Conservation (phyloP, 2,888 invertebrate species). For the Sminthurinus aureus region DNA sequence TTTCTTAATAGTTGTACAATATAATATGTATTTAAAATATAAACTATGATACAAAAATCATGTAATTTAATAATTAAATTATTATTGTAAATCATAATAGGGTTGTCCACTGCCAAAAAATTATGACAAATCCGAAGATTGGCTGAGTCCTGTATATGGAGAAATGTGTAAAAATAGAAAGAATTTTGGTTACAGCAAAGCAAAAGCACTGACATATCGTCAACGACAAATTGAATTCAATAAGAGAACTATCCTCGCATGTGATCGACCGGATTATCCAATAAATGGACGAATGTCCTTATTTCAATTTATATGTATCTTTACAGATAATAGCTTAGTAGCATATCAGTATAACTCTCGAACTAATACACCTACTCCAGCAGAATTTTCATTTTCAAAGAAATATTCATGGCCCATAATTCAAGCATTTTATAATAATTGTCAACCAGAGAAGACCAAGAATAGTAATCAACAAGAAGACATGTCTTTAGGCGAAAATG, state of each 20-base stretch:
- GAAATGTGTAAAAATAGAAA: conserved; percentile 23
- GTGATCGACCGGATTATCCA: conserved; percentile 18
- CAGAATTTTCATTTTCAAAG: too few relatives aligned
- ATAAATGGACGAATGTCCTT: conserved; percentile 16
- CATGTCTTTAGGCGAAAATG: not conserved
- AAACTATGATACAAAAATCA: too few relatives aligned
- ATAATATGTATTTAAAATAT: too few relatives aligned
- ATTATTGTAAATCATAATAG: conserved; percentile 20
- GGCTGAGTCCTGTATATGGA: conserved; percentile 19
- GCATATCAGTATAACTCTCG: conserved; percentile 14
- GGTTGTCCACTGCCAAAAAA: conserved; percentile 25
- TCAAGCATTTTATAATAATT: conserved; percentile 22
- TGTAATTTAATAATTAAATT: too few relatives aligned
- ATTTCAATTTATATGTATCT: conserved; percentile 26
- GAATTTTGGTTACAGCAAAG: not conserved
- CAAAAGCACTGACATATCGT: not conserved
- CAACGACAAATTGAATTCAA: not conserved
- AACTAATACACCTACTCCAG: not conserved
- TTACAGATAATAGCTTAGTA: conserved; percentile 21
- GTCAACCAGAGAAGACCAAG: conserved; percentile 1
- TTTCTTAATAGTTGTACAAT: not conserved
- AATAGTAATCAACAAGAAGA: too few relatives aligned
- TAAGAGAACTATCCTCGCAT: conserved; percentile 1
- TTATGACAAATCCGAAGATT: conserved; percentile 4
- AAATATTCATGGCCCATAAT: conserved; percentile 22